These are phyloP conservation scores for human DNA, from an alignment of 2,113 vertebrate genomes.

Conservation along the genomic window DNA sequence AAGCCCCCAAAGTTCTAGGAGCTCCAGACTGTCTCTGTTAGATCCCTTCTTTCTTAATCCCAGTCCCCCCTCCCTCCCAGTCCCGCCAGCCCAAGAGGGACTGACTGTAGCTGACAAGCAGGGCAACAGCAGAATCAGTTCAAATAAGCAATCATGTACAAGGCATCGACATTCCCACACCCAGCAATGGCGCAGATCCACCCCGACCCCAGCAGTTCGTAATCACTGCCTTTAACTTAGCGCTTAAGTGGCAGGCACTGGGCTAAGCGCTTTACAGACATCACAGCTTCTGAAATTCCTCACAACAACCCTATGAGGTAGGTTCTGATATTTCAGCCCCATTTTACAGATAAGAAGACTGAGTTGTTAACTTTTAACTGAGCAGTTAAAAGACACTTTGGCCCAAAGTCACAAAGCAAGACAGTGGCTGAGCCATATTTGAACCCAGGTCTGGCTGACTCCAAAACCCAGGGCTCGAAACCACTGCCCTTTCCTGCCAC, in stretches of 20 bases:
- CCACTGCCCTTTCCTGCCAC: slow-evolving; percentile 66
- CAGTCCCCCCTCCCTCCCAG: background rate
- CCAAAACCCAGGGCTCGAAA: slow-evolving; percentile 44
- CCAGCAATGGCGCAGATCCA: slow-evolving; percentile 65
- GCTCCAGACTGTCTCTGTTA: background rate
- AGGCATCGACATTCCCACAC: slow-evolving; percentile 69
- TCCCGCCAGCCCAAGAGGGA: background rate
- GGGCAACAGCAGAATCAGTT: slow-evolving; percentile 63
- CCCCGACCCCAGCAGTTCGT: background rate
- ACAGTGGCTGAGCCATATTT: slow-evolving; percentile 40
- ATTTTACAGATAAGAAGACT: slow-evolving; percentile 50
- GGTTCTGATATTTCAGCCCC: slow-evolving; percentile 50
- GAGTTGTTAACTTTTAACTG: slow-evolving; percentile 50
- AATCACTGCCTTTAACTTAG: background rate
- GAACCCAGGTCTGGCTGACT: slow-evolving; percentile 60
- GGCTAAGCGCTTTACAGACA: slow-evolving; percentile 62
- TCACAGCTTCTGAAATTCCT: slow-evolving; percentile 60
- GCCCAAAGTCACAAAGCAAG: slow-evolving; percentile 58
- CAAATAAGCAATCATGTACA: slow-evolving; percentile 70
- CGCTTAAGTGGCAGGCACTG: slow-evolving; percentile 52
- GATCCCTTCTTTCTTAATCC: background rate
- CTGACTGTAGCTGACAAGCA: slow-evolving; percentile 52
- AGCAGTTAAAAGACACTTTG: slow-evolving; percentile 52
- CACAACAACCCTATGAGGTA: slow-evolving; percentile 80
- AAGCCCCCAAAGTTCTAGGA: background rate